These are phyloP conservation scores for Chelonus insularis DNA, from an alignment of 1,140 invertebrate species.

Conservation along the genomic window DNA sequence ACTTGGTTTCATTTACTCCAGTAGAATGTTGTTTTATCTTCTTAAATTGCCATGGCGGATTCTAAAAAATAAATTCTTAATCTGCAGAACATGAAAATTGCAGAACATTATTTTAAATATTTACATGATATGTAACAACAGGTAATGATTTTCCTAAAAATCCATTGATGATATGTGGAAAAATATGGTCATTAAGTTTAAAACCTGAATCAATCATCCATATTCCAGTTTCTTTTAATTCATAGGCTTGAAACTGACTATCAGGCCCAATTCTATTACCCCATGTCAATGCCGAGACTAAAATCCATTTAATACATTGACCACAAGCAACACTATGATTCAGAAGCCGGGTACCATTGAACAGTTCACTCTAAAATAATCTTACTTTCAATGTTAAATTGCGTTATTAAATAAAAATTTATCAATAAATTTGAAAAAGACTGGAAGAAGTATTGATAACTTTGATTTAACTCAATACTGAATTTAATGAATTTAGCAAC, in stretches of 20 bases:
- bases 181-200: constrained; percentile 69
- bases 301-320: constrained; percentile 68
- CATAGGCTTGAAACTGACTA: constrained; percentile 36
- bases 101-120: constrained; percentile 31
- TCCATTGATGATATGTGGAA: constrained; percentile 77
- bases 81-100: not conserved
- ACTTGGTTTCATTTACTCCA: constrained; percentile 58
- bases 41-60: constrained; percentile 77
- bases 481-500: too few relatives aligned
- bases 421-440: not conserved
- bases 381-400: not conserved
- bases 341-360: constrained; percentile 13
- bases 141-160: constrained; percentile 75
- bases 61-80: constrained; percentile 60
- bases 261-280: constrained; percentile 53
- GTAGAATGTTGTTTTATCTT: constrained; percentile 59
- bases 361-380: constrained; percentile 21
- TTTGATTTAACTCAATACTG: too few relatives aligned
- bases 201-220: constrained; percentile 75
- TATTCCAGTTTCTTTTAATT: constrained; percentile 67
- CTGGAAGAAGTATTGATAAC: too few relatives aligned
- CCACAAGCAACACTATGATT: constrained; percentile 54
- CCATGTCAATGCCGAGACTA: constrained; percentile 72
- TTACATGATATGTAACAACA: constrained; percentile 71
- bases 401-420: not conserved